Evolutionary conservation across 2,888 invertebrate species (phyloP).

Genomic region (Tineola bisselliella): DNA sequence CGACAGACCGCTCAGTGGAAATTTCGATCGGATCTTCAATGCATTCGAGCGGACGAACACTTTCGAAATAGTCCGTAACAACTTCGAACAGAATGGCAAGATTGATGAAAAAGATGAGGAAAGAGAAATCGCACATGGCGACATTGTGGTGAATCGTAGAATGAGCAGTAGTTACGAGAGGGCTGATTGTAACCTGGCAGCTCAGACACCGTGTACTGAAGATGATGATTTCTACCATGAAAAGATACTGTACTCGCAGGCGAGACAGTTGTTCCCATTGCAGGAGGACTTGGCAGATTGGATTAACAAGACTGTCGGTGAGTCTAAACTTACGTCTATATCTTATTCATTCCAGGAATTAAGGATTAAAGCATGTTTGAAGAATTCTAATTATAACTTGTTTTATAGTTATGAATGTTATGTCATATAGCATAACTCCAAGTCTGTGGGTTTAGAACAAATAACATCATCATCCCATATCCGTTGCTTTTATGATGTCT

Average conservation of each 20-base stretch:
- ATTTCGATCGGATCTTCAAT: conserved; percentile 62
- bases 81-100: conserved; percentile 24
- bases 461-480: conserved; percentile 8
- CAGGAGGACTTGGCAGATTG: conserved; percentile 90
- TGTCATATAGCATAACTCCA: neutral
- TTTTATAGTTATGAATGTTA: neutral
- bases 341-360: neutral
- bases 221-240: conserved; percentile 77
- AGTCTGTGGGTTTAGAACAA: conserved; percentile 9
- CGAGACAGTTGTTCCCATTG: conserved; percentile 80
- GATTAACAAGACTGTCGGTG: conserved; percentile 86
- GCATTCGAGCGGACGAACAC: conserved; percentile 61
- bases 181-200: conserved; percentile 61
- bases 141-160: conserved; percentile 54
- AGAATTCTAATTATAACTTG: neutral
- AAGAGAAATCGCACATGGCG: conserved; percentile 45
- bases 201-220: conserved; percentile 60
- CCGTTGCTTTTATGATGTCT: conserved; percentile 8
- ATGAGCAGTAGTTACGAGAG: conserved; percentile 58
- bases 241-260: conserved; percentile 78
- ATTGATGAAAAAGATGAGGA: conserved; percentile 33
- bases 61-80: conserved; percentile 48
- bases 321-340: conserved; percentile 34
- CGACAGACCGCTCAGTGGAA: conserved; percentile 55
- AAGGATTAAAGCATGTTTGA: neutral